phyloP scores from a whole-genome alignment of 2,113 vertebrate species.

The Haemorhous mexicanus region DNA sequence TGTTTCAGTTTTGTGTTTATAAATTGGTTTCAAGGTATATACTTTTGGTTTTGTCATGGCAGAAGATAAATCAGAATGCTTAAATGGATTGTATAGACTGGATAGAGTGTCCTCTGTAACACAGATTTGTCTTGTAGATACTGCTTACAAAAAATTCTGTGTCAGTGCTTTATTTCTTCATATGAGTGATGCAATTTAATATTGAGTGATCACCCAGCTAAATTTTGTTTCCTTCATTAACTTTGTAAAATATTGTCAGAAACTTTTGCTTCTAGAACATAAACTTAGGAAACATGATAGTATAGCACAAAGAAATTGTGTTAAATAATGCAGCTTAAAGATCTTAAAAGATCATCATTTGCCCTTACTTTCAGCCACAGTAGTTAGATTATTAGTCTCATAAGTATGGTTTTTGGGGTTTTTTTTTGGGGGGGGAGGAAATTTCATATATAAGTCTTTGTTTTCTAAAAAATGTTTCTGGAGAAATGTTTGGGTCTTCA shows the following conservation, averaged over 20 bases:
- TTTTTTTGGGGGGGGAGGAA: background rate
- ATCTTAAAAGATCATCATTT: background rate
- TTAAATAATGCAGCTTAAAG: background rate
- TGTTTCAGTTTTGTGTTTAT: background rate
- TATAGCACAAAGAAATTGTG: background rate
- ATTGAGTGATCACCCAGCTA: background rate
- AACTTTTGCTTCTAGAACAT: background rate
- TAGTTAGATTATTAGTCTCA: background rate
- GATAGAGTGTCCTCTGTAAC: background rate
- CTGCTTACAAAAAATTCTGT: background rate
- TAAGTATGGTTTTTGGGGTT: background rate
- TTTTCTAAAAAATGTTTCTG: background rate
- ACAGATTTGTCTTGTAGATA: background rate
- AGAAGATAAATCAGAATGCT: background rate
- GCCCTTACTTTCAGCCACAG: background rate
- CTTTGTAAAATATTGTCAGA: background rate
- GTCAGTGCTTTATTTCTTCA: background rate
- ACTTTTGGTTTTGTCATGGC: background rate
- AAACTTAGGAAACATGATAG: background rate
- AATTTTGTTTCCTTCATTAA: background rate
- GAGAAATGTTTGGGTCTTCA: background rate
- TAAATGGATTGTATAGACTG: background rate
- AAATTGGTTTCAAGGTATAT: background rate
- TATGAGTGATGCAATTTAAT: background rate
- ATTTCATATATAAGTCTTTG: background rate